A percentile compares a stretch with the other conserved stretches of the same genome.
These are phyloP conservation scores for Yponomeuta malinellus DNA, from an alignment of 2,888 invertebrate genomes.

Conservation along the genomic window DNA sequence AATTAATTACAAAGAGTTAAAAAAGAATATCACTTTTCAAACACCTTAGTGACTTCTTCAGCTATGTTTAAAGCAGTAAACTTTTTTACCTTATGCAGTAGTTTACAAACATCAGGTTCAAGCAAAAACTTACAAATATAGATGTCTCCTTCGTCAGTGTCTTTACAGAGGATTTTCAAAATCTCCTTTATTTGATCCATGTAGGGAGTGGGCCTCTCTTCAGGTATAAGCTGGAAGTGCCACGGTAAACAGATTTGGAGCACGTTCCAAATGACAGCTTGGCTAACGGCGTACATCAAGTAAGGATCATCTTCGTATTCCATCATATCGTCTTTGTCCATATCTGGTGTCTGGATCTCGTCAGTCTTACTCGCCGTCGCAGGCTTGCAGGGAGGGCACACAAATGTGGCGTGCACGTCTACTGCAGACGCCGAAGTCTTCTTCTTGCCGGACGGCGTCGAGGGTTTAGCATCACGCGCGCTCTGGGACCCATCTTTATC, in stretches of 20 bases:
- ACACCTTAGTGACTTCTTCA: not conserved
- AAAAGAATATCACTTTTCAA: not conserved
- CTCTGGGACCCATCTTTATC: conserved; percentile 41
- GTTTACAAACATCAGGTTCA: conserved; percentile 46
- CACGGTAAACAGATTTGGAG: conserved; percentile 57
- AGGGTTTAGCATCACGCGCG: conserved; percentile 38
- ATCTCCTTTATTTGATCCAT: conserved; percentile 38
- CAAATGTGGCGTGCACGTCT: conserved; percentile 46
- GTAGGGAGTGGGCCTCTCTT: conserved; percentile 43
- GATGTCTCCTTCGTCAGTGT: conserved; percentile 57
- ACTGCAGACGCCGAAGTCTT: conserved; percentile 41
- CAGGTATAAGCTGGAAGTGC: conserved; percentile 52
- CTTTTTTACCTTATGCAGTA: conserved; percentile 55
- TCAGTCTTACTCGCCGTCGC: not conserved
- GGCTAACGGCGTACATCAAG: conserved; percentile 50
- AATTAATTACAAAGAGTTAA: too few relatives aligned
- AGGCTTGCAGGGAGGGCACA: conserved; percentile 52
- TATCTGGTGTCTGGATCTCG: not conserved
- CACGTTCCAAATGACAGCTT: conserved; percentile 57
- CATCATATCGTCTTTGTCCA: not conserved
- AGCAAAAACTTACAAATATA: conserved; percentile 53
- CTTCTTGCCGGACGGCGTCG: conserved; percentile 28
- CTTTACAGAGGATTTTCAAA: conserved; percentile 43
- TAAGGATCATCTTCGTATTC: conserved; percentile 33
- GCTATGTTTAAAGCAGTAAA: conserved; percentile 43